phyloP scores from a whole-genome alignment of 2,888 invertebrate genomes.

The Elgonia sp. region DNA sequence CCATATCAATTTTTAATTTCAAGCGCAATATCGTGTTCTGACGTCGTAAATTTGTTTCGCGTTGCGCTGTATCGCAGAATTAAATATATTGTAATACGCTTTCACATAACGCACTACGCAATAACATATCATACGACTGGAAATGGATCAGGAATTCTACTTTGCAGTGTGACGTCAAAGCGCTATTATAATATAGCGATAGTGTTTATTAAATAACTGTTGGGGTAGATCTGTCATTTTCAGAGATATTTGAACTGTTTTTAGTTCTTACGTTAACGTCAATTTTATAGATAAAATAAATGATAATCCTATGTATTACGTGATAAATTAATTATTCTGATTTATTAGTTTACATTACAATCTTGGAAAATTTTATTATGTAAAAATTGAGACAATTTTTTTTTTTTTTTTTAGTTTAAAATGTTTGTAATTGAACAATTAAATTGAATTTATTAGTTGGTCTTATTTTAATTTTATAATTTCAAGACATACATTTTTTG shows the following conservation, averaged over 20 bases:
- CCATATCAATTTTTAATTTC: neutral
- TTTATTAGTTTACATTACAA: too few relatives aligned
- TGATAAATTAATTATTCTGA: too few relatives aligned
- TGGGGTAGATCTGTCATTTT: neutral
- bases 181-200: neutral
- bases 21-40: conserved; percentile 1
- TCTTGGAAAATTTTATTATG: too few relatives aligned
- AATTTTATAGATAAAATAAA: neutral
- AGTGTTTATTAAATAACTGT: neutral
- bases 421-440: too few relatives aligned
- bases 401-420: too few relatives aligned
- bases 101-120: neutral
- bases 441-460: too few relatives aligned
- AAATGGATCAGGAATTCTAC: neutral
- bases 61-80: neutral
- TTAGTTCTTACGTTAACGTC: neutral
- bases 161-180: conserved; percentile 2
- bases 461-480: too few relatives aligned
- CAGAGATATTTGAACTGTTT: neutral
- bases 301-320: too few relatives aligned
- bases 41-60: neutral
- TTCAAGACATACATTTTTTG: too few relatives aligned
- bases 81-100: neutral
- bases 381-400: too few relatives aligned
- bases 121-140: neutral